These are phyloP conservation scores for Circaetus cinerascens DNA, from an alignment of 2,113 vertebrate genomes.

Conservation along the genomic window DNA sequence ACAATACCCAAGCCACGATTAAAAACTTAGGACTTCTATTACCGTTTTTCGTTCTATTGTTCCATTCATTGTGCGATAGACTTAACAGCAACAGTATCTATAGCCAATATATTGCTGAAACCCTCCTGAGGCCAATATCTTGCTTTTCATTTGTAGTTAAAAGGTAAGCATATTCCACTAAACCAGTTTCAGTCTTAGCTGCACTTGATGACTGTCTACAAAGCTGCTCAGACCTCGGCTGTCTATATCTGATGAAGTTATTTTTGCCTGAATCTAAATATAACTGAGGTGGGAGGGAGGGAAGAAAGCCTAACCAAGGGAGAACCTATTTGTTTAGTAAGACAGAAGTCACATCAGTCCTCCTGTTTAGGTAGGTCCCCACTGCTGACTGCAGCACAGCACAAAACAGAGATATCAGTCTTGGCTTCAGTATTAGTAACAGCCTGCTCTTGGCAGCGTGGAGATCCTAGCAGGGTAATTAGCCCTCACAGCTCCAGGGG, in stretches of 20 bases:
- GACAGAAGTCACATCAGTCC: not conserved
- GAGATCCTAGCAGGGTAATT: conserved; percentile 20
- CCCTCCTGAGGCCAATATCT: not conserved
- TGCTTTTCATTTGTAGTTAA: not conserved
- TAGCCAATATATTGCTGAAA: not conserved
- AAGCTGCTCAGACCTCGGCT: not conserved
- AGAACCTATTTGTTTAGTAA: not conserved
- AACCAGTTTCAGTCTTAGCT: not conserved
- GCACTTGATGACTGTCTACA: not conserved
- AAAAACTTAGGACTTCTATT: not conserved
- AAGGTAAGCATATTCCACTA: not conserved
- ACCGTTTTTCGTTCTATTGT: not conserved
- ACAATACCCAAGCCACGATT: not conserved
- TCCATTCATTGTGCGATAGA: not conserved
- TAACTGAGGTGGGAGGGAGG: not conserved
- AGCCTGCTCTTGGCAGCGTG: not conserved
- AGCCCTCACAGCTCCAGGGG: conserved; percentile 10
- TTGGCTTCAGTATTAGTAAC: not conserved
- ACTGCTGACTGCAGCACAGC: not conserved
- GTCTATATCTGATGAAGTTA: not conserved
- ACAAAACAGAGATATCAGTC: not conserved
- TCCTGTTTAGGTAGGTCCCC: not conserved
- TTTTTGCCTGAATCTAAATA: not conserved
- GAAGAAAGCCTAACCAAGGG: not conserved
- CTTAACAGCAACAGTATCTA: not conserved